Evolutionary conservation across 2,113 vertebrate genomes (phyloP).

Genomic region (Callionymus lyra): DNA sequence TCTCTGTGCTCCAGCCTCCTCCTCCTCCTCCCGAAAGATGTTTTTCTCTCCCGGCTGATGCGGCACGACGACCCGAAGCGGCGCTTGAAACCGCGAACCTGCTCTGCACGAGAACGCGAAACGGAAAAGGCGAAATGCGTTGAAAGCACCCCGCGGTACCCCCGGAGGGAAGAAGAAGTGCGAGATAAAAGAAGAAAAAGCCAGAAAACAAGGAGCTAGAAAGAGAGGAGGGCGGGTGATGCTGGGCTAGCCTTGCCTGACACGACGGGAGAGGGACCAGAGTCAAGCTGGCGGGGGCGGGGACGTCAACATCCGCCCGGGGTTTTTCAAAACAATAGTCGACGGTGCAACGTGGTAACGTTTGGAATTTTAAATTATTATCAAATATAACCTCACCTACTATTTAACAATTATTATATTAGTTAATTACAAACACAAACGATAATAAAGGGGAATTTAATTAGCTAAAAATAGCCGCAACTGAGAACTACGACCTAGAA

Average conservation of each 20-base stretch:
- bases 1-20: conserved; percentile 30
- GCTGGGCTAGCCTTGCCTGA: conserved; percentile 42
- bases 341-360: not conserved
- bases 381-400: too few species aligned
- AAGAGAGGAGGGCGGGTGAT: conserved; percentile 45
- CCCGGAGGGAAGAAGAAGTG: conserved; percentile 4
- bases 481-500: too few species aligned
- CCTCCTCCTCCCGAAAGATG: conserved; percentile 30
- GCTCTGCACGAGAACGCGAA: conserved; percentile 4
- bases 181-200: conserved; percentile 15
- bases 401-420: too few species aligned
- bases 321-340: conserved; percentile 15
- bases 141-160: not conserved
- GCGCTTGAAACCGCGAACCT: conserved; percentile 6
- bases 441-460: too few species aligned
- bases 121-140: not conserved
- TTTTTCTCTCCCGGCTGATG: conserved; percentile 45
- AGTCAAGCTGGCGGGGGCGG: conserved; percentile 5
- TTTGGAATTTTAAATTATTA: too few species aligned
- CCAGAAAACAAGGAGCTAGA: conserved; percentile 32
- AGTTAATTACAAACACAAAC: too few species aligned
- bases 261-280: conserved; percentile 44
- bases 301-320: not conserved
- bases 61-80: conserved; percentile 16
- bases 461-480: too few species aligned